Percentiles rank a stretch among this genome's conserved stretches.
Evolutionary conservation across 2,797 vertebrate genomes (phyloP).

Genomic region (Peromyscus nudipes): DNA sequence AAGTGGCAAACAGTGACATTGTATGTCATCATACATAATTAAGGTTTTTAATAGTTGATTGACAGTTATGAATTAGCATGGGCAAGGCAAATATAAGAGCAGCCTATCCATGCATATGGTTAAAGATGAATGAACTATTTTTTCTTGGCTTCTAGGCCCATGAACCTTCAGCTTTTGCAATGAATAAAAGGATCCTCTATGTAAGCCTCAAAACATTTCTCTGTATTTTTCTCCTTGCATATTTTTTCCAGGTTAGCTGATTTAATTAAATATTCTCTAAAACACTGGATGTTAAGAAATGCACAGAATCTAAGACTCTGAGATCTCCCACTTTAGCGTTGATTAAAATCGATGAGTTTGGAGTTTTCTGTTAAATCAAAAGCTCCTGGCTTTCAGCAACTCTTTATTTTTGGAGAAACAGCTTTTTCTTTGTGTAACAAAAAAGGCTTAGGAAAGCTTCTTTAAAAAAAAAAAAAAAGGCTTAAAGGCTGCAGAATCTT

Average conservation of each 20-base stretch:
- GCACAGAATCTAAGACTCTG: constrained; percentile 69
- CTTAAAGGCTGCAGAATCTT: constrained; percentile 69
- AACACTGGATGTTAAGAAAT: constrained; percentile 81
- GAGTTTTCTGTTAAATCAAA: constrained; percentile 81
- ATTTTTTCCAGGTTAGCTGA: constrained; percentile 65
- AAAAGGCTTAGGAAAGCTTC: constrained; percentile 82
- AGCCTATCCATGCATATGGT: constrained; percentile 27
- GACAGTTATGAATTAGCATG: constrained; percentile 77
- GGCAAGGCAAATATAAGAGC: constrained; percentile 73
- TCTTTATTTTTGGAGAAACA: constrained; percentile 82
- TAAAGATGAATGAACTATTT: constrained; percentile 82
- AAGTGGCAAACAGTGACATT: not conserved
- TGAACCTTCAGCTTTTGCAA: constrained; percentile 65
- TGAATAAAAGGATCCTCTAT: constrained; percentile 82
- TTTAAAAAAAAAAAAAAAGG: constrained; percentile 60
- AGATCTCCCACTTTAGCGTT: constrained; percentile 75
- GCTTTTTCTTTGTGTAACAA: constrained; percentile 81
- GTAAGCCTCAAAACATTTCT: constrained; percentile 71
- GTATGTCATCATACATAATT: constrained; percentile 67
- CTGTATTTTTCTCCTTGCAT: constrained; percentile 73
- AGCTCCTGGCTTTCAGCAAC: constrained; percentile 80
- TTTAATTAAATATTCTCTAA: constrained; percentile 84
- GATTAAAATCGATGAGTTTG: constrained; percentile 84
- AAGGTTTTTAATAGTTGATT: constrained; percentile 77
- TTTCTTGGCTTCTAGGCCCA: constrained; percentile 77